Conservation (phyloP, 2,797 vertebrate genomes). For the Phaenicophaeus curvirostris region DNA sequence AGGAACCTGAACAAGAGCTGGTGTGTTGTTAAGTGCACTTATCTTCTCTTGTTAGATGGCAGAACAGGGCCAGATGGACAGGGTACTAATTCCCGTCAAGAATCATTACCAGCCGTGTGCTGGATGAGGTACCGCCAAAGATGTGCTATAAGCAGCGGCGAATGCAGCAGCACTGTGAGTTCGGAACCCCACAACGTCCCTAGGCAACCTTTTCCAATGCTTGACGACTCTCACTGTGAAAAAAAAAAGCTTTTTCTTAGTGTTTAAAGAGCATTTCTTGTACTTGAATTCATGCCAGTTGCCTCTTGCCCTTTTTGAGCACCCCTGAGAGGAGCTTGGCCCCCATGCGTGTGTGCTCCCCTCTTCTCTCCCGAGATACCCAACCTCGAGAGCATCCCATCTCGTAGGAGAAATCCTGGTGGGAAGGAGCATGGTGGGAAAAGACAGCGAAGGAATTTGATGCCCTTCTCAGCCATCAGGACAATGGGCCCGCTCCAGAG, state of each 20-base stretch:
- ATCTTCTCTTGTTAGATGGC: neutral
- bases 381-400: neutral
- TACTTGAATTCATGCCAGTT: neutral
- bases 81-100: constrained; percentile 14
- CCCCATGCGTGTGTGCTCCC: accelerated
- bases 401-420: neutral
- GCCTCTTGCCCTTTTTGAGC: neutral
- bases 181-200: accelerated
- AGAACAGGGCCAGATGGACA: constrained; percentile 4
- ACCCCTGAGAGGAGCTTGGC: neutral
- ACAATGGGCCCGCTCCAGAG: neutral
- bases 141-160: accelerated
- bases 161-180: neutral
- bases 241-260: no score
- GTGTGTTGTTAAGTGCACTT: constrained; percentile 22
- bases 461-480: neutral
- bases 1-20: constrained; percentile 27
- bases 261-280: neutral
- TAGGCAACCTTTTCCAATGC: neutral
- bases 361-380: neutral
- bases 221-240: neutral
- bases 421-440: neutral
- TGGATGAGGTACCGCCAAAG: constrained; percentile 39
- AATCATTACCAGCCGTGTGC: neutral
- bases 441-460: neutral